These are phyloP conservation scores for Armadillidium nasatum DNA, from an alignment of 1,140 invertebrate genomes.

Conservation along the genomic window DNA sequence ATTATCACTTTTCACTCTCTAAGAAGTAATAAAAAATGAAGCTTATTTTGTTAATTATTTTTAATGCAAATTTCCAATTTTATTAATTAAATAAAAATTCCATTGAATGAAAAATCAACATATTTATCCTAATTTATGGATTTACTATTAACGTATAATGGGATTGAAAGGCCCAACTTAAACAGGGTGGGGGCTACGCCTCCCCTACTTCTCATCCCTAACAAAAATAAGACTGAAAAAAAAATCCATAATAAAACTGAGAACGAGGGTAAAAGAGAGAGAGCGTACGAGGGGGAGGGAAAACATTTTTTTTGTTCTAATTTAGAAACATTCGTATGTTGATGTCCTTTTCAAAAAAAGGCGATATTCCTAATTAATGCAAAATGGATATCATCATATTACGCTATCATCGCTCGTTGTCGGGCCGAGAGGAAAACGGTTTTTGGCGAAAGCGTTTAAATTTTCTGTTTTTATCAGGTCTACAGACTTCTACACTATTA, in stretches of 20 bases:
- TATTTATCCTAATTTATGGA: neutral
- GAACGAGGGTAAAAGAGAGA: no score
- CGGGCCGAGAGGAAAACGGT: neutral
- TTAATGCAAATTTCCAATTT: neutral
- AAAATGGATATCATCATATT: neutral
- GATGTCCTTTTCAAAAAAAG: neutral
- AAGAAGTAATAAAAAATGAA: no score
- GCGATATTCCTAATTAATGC: neutral
- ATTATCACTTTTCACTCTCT: no score
- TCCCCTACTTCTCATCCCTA: neutral
- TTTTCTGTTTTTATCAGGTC: neutral
- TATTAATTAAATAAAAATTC: neutral
- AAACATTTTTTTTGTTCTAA: no score
- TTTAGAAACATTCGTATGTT: slow-evolving; percentile 4
- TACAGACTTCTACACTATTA: neutral
- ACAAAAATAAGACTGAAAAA: neutral
- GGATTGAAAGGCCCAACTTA: neutral
- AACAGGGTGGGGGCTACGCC: neutral
- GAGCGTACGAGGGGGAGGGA: no score
- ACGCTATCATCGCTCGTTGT: neutral
- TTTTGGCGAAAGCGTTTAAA: neutral
- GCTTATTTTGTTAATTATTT: slow-evolving; percentile 5
- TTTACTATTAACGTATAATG: neutral
- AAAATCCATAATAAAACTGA: neutral
- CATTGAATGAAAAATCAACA: neutral